Base-by-base conservation (phyloP, 2,888 invertebrate genomes). In the Smittia aterrima region DNA sequence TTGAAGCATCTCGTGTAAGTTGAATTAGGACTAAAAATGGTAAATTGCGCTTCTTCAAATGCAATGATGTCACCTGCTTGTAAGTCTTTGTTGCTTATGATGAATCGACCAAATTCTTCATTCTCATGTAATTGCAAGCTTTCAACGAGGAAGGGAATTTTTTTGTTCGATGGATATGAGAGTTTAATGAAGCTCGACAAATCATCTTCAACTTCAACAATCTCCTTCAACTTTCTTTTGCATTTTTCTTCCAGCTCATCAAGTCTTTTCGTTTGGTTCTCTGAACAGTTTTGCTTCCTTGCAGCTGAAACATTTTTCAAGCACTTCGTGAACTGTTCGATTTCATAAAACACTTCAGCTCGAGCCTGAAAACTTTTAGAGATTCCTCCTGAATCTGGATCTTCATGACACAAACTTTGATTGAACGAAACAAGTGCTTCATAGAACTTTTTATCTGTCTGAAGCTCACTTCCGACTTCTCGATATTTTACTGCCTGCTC, bases 1-100 rank as follows among this genome's bases (percentile, higher is more conserved):
- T 58, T 58, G 22, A 58, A 58, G 18, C 58, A 58, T 58, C 20
- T 58, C 22, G 58, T 20, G 22, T 18, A 58, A 58, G 18, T n/a
- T 58, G 58, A 9, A 18, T 58, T 22, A 1, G 58, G 20, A 20
- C 58, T 58, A 18, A 58, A 20, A 11, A 58, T 18, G 4, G 4
- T 22, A n/a, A 58, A 58, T 6, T 9, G 18, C 9, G 58, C n/a
- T 22, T 58, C 22, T 58, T 58, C 58, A 22, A 58, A 4, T 18
- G 58, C 58, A 20, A 58, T 18, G 18, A 58, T 18, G 11, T 58
- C 58, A 6, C 58, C 58, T 3, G 58, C 20, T 9, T 6, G 9
- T 18, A 58, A 58, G 4, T 18, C 20, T 7, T 58, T 3, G 9
- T 3, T 58, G 9, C 16, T 58, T 3, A 58, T 58, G 9, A 58